These are phyloP conservation scores for Elmis aenea DNA, from an alignment of 2,888 invertebrate species.

Conservation along the genomic window DNA sequence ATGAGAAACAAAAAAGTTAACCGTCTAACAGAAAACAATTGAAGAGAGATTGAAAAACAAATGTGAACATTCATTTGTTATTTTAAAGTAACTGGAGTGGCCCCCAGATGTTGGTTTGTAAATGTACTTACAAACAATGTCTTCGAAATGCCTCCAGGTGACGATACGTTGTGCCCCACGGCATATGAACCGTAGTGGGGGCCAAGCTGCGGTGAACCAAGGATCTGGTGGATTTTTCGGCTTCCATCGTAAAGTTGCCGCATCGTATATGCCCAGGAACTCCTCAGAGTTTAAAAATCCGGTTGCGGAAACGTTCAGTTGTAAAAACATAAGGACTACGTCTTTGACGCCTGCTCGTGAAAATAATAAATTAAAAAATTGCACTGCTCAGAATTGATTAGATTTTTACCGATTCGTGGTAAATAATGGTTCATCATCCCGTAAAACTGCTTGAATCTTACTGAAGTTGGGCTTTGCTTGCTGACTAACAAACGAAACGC, in stretches of 20 bases:
- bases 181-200: constrained; percentile 58
- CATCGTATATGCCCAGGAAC: constrained; percentile 69
- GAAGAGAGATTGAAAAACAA: too few relatives aligned
- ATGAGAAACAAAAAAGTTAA: constrained; percentile 1
- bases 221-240: constrained; percentile 63
- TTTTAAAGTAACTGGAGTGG: too few relatives aligned
- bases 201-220: constrained; percentile 65
- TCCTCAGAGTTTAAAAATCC: constrained; percentile 67
- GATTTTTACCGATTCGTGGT: constrained; percentile 61
- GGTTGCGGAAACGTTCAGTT: constrained; percentile 63
- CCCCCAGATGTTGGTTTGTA: too few relatives aligned
- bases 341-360: constrained; percentile 58
- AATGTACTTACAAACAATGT: constrained; percentile 67
- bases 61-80: too few relatives aligned
- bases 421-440: constrained; percentile 75
- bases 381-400: background rate
- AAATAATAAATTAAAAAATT: too few relatives aligned
- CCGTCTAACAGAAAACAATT: constrained; percentile 1
- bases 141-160: constrained; percentile 69
- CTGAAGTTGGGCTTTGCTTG: constrained; percentile 63
- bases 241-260: constrained; percentile 69
- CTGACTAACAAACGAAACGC: constrained; percentile 79
- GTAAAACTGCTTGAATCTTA: constrained; percentile 69
- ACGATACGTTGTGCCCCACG: constrained; percentile 58
- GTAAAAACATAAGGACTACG: constrained; percentile 74